Conservation (phyloP, 2,888 invertebrate species). For the Anticlea derivata region DNA sequence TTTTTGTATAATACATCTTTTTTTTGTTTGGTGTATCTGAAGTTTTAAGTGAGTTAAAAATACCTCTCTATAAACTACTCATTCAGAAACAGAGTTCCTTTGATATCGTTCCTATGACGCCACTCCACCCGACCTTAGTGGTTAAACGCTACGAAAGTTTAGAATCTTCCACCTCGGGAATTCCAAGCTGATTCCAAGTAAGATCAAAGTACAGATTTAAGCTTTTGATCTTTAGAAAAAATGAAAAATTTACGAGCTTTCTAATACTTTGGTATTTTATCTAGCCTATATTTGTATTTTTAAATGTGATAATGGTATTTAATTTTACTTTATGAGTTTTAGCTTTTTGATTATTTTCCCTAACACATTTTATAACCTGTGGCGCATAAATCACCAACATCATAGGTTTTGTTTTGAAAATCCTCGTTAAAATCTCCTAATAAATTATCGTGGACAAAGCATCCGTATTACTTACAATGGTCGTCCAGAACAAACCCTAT, state of each 20-base stretch:
- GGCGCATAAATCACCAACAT: not conserved
- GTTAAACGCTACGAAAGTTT: conserved; percentile 17
- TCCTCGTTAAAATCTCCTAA: not conserved
- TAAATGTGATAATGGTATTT: too few relatives aligned
- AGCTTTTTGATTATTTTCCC: too few relatives aligned
- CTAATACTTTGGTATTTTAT: too few relatives aligned
- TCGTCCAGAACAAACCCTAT: conserved; percentile 20
- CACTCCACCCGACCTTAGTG: conserved; percentile 9
- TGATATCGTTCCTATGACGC: conserved; percentile 8
- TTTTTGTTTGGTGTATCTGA: too few relatives aligned
- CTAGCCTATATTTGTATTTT: too few relatives aligned
- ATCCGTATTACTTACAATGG: conserved; percentile 14
- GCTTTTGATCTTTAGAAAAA: not conserved
- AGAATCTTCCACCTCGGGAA: conserved; percentile 23
- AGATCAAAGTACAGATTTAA: conserved; percentile 20
- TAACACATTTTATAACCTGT: too few relatives aligned
- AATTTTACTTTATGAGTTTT: too few relatives aligned
- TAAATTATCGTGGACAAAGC: conserved; percentile 14
- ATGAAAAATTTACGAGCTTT: too few relatives aligned
- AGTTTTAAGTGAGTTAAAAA: too few relatives aligned
- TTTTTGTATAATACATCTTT: too few relatives aligned
- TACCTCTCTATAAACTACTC: conserved; percentile 11
- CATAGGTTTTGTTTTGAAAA: not conserved
- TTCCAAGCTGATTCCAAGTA: conserved; percentile 13
- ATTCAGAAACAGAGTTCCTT: conserved; percentile 22